These are phyloP conservation scores for Lacerta viridis DNA, from an alignment of 2,797 vertebrate species.

Conservation along the genomic window DNA sequence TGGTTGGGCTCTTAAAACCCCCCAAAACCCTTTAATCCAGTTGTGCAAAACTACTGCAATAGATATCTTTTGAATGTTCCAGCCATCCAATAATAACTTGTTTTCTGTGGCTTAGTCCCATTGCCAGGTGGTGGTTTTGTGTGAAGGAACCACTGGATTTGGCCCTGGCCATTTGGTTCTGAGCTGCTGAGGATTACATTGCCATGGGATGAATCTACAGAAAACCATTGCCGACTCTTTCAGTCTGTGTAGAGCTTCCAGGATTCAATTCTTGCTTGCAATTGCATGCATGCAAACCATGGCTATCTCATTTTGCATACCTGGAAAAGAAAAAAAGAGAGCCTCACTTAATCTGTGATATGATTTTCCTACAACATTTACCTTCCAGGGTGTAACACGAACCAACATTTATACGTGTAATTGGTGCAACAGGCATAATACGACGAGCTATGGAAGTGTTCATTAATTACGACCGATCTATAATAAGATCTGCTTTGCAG, in stretches of 20 bases:
- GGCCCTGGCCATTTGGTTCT: too few species aligned
- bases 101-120: too few species aligned
- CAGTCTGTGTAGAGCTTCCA: too few species aligned
- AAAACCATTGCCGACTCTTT: too few species aligned
- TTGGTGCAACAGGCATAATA: constrained; percentile 13
- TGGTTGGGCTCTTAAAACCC: too few species aligned
- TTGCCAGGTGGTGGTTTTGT: too few species aligned
- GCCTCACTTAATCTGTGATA: neutral
- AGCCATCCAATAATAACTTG: too few species aligned
- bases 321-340: too few species aligned
- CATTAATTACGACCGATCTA: neutral
- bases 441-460: constrained; percentile 9
- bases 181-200: neutral
- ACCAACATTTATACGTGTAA: constrained; percentile 23
- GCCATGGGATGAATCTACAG: neutral
- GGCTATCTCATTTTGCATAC: neutral
- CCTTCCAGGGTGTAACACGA: constrained; percentile 12
- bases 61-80: too few species aligned
- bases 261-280: neutral
- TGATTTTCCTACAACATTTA: neutral
- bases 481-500: constrained; percentile 31
- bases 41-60: too few species aligned
- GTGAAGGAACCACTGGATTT: too few species aligned
- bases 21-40: too few species aligned
- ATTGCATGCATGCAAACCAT: neutral